Evolutionary conservation across 2,888 invertebrate species (phyloP).

Genomic region (Stramonita haemastoma): DNA sequence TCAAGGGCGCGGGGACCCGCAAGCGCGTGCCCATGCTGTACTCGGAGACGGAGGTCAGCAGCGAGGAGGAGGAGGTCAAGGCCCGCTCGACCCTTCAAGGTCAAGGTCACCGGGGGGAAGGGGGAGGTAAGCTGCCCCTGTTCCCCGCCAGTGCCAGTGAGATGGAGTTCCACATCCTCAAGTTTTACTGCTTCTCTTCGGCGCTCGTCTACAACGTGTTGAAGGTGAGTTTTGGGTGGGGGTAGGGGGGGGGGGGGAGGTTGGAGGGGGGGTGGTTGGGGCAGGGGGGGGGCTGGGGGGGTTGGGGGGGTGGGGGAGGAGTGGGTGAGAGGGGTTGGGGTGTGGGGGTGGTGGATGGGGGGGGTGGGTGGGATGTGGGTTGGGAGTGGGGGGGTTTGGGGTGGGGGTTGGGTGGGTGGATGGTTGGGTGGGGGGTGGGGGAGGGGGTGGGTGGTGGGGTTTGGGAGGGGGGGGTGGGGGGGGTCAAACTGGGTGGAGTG

Average conservation of each 20-base stretch:
- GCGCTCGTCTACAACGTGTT: slow-evolving; percentile 62
- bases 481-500: too few species aligned
- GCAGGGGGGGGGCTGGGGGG: too few species aligned
- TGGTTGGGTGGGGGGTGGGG: too few species aligned
- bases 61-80: not conserved
- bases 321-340: not conserved
- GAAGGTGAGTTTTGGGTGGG: slow-evolving; percentile 18
- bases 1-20: slow-evolving; percentile 29
- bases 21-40: slow-evolving; percentile 60
- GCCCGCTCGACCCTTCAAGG: not conserved
- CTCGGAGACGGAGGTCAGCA: slow-evolving; percentile 53
- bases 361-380: too few species aligned
- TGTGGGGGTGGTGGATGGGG: not conserved
- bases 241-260: too few species aligned
- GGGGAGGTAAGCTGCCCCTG: slow-evolving; percentile 44
- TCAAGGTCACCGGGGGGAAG: not conserved
- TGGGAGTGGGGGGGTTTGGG: too few species aligned
- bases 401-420: too few species aligned
- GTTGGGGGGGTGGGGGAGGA: too few species aligned
- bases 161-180: slow-evolving; percentile 71
- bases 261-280: too few species aligned
- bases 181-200: slow-evolving; percentile 70
- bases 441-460: too few species aligned
- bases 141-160: slow-evolving; percentile 67
- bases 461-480: too few species aligned